Evolutionary conservation across 2,888 invertebrate species (phyloP).

Genomic region (Drosophila rubida): DNA sequence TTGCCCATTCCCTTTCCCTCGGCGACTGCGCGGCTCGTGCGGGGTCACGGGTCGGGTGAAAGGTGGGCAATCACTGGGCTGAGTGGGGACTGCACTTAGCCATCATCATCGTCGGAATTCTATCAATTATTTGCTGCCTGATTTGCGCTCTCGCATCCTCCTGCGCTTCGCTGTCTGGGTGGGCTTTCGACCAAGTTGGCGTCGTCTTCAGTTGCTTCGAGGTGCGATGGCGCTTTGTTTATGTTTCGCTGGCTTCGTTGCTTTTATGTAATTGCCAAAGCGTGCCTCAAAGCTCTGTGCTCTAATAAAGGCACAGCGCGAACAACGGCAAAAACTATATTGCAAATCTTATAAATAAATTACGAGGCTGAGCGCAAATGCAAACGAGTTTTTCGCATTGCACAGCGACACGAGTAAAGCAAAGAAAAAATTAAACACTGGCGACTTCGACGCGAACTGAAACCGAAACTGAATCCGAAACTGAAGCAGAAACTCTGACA

Average conservation of each 20-base stretch:
- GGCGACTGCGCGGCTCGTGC: slow-evolving; percentile 58
- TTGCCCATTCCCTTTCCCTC: slow-evolving; percentile 41
- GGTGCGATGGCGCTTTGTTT: slow-evolving; percentile 67
- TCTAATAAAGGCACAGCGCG: slow-evolving; percentile 61
- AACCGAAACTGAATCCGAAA: slow-evolving; percentile 13
- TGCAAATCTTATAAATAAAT: slow-evolving; percentile 77
- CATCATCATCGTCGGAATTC: slow-evolving; percentile 57
- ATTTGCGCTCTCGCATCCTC: slow-evolving; percentile 58
- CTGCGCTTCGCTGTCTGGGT: not conserved
- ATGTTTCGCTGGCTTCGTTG: slow-evolving; percentile 43
- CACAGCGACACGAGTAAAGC: slow-evolving; percentile 2
- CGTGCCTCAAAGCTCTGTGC: slow-evolving; percentile 58
- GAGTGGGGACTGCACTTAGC: slow-evolving; percentile 9
- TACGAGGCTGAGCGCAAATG: slow-evolving; percentile 70
- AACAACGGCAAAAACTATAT: slow-evolving; percentile 52
- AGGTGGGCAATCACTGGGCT: slow-evolving; percentile 47
- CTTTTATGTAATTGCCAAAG: slow-evolving; percentile 72
- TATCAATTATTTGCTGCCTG: slow-evolving; percentile 69
- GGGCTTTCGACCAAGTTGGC: not conserved
- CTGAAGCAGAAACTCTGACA: slow-evolving; percentile 1
- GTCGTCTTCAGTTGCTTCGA: slow-evolving; percentile 13
- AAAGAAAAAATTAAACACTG: not conserved
- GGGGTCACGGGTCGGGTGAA: slow-evolving; percentile 67
- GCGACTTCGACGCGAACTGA: slow-evolving; percentile 15
- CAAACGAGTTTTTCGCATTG: slow-evolving; percentile 65